Evolutionary conservation across 2,888 invertebrate species (phyloP).

Genomic region (Nomada ruficornis): DNA sequence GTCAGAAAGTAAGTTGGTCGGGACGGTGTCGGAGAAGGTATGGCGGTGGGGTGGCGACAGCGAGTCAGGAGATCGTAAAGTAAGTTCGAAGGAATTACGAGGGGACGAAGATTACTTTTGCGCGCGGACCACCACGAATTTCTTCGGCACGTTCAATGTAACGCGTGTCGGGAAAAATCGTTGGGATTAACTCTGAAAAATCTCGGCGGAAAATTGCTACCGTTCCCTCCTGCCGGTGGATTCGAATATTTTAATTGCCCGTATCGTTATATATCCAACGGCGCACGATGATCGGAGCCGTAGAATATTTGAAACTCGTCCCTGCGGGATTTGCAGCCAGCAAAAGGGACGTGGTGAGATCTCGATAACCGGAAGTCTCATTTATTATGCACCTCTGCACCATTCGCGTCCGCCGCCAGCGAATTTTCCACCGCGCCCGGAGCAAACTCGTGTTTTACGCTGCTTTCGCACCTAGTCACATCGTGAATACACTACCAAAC

Average conservation of each 20-base stretch:
- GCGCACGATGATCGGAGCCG: neutral
- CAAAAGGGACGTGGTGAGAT: slow-evolving; percentile 27
- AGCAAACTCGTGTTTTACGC: neutral
- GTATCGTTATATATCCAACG: slow-evolving; percentile 28
- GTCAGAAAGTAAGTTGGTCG: slow-evolving; percentile 66
- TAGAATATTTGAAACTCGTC: slow-evolving; percentile 34
- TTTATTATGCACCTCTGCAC: slow-evolving; percentile 31
- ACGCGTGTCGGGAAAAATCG: neutral
- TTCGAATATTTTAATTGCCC: slow-evolving; percentile 35
- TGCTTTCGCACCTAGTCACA: slow-evolving; percentile 13
- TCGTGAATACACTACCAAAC: slow-evolving; percentile 2
- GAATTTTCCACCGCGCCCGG: neutral
- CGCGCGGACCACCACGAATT: slow-evolving; percentile 33
- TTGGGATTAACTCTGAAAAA: slow-evolving; percentile 39
- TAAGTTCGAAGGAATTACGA: slow-evolving; percentile 69
- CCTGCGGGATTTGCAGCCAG: slow-evolving; percentile 28
- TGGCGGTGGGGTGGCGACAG: slow-evolving; percentile 41
- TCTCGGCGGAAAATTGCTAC: slow-evolving; percentile 41
- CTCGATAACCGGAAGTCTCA: slow-evolving; percentile 51
- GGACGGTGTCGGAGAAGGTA: slow-evolving; percentile 34
- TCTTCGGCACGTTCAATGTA: slow-evolving; percentile 32
- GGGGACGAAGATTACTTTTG: slow-evolving; percentile 58
- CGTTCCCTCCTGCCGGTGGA: neutral
- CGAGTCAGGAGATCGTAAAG: slow-evolving; percentile 66
- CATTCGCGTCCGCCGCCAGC: slow-evolving; percentile 13